phyloP scores from a whole-genome alignment of 2,113 vertebrate species.

The Peromyscus polionotus region DNA sequence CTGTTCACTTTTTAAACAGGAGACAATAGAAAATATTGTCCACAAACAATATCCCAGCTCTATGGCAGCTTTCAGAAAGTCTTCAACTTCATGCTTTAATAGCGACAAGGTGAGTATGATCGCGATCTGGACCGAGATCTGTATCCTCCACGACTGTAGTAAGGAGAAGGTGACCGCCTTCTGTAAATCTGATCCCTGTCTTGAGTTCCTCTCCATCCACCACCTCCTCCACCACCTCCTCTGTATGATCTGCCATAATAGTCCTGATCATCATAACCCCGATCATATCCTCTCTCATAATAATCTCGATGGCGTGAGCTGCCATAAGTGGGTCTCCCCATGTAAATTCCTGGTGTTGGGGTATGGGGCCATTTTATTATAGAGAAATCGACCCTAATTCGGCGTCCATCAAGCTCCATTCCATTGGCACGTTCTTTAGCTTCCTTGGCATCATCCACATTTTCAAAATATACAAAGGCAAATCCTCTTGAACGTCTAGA shows the following conservation, averaged over 20 bases:
- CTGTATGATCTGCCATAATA: slow-evolving; percentile 93
- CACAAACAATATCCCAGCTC: slow-evolving; percentile 88
- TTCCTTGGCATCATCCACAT: slow-evolving; percentile 95
- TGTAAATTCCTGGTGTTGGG: slow-evolving; percentile 98
- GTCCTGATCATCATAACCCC: slow-evolving; percentile 95
- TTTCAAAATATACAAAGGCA: slow-evolving; percentile 98
- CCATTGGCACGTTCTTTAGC: slow-evolving; percentile 98
- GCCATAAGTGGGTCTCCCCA: slow-evolving; percentile 97
- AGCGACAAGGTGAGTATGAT: slow-evolving; percentile 96
- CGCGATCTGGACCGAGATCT: slow-evolving; percentile 96
- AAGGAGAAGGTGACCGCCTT: slow-evolving; percentile 96
- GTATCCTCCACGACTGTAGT: slow-evolving; percentile 96
- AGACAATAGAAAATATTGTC: slow-evolving; percentile 92
- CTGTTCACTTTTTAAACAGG: slow-evolving; percentile 90
- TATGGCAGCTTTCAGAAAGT: slow-evolving; percentile 86
- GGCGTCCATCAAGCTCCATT: slow-evolving; percentile 97
- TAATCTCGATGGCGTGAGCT: slow-evolving; percentile 93
- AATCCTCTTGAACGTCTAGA: slow-evolving; percentile 97
- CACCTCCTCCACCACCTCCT: slow-evolving; percentile 87
- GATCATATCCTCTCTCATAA: slow-evolving; percentile 94
- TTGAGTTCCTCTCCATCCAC: slow-evolving; percentile 91
- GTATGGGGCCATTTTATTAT: slow-evolving; percentile 98
- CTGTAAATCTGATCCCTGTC: slow-evolving; percentile 91
- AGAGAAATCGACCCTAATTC: slow-evolving; percentile 97
- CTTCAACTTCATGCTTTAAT: slow-evolving; percentile 88